These are phyloP conservation scores for Drosophila affinis DNA, from an alignment of 2,888 invertebrate genomes.

Conservation along the genomic window DNA sequence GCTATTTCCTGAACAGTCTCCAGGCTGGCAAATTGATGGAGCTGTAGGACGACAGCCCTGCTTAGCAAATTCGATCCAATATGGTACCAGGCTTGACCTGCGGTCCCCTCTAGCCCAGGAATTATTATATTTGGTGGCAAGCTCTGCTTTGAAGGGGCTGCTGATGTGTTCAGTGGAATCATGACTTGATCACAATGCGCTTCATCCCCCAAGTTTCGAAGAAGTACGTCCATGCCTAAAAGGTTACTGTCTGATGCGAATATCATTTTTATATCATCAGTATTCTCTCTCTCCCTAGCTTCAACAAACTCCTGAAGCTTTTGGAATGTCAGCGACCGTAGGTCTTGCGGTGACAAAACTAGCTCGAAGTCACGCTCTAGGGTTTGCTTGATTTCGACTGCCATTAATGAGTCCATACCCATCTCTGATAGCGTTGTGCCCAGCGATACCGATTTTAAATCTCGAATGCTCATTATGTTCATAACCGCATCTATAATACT, in stretches of 20 bases:
- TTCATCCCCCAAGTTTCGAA: slow-evolving; percentile 87
- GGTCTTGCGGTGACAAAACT: slow-evolving; percentile 92
- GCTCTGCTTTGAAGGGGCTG: slow-evolving; percentile 59
- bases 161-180: slow-evolving; percentile 85
- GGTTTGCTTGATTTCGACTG: slow-evolving; percentile 97
- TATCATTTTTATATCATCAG: slow-evolving; percentile 78
- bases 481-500: slow-evolving; percentile 90
- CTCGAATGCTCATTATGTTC: slow-evolving; percentile 88
- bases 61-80: slow-evolving; percentile 73
- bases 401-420: slow-evolving; percentile 99
- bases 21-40: slow-evolving; percentile 72
- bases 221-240: slow-evolving; percentile 85
- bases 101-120: slow-evolving; percentile 89
- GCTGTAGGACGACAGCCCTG: slow-evolving; percentile 76
- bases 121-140: slow-evolving; percentile 84
- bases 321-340: slow-evolving; percentile 90
- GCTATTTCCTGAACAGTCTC: slow-evolving; percentile 73
- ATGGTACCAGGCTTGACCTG: slow-evolving; percentile 83
- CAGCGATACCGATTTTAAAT: slow-evolving; percentile 88
- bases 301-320: slow-evolving; percentile 82
- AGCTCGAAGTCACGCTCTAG: slow-evolving; percentile 95
- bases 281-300: slow-evolving; percentile 66
- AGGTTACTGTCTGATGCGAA: slow-evolving; percentile 75
- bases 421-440: slow-evolving; percentile 93
- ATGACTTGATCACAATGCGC: slow-evolving; percentile 85